A percentile compares a stretch with the other conserved stretches of the same genome.
Evolutionary conservation across 1,140 invertebrate genomes (phyloP).

Genomic region (Diorhabda elongata): DNA sequence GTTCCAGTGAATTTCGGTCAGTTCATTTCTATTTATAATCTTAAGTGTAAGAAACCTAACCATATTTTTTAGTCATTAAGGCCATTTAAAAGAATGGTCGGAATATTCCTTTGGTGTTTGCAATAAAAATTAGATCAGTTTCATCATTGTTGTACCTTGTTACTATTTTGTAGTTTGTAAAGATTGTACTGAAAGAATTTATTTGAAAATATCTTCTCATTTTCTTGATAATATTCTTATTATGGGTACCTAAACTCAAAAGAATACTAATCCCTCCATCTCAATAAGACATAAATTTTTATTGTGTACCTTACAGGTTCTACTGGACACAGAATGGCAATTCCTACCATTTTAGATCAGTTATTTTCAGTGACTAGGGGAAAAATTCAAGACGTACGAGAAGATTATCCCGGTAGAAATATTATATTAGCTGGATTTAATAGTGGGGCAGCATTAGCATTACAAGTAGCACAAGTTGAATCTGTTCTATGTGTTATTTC

Average conservation of each 20-base stretch:
- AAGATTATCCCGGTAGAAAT: constrained; percentile 63
- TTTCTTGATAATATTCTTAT: too few species aligned
- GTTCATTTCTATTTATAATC: not conserved
- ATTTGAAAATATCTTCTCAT: too few species aligned
- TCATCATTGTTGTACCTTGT: too few species aligned
- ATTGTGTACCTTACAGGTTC: constrained; percentile 37
- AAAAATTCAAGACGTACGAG: constrained; percentile 67
- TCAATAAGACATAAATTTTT: constrained; percentile 1
- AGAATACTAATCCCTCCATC: not conserved
- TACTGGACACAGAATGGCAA: constrained; percentile 50
- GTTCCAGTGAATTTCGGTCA: constrained; percentile 54
- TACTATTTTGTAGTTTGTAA: too few species aligned
- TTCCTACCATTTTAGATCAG: constrained; percentile 62
- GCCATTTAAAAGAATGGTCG: too few species aligned
- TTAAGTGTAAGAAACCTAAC: too few species aligned
- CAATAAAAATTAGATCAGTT: too few species aligned
- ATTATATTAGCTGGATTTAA: constrained; percentile 76
- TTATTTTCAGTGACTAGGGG: constrained; percentile 63
- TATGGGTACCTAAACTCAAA: too few species aligned
- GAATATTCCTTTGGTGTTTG: too few species aligned
- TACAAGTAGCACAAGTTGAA: constrained; percentile 62
- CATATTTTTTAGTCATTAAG: too few species aligned
- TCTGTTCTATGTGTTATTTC: constrained; percentile 72
- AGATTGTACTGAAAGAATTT: too few species aligned
- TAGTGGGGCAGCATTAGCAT: constrained; percentile 67